Evolutionary conservation across 2,888 invertebrate species (phyloP), one percentile per base, ranked within the genome.

Genomic region (Sphaerophoria taeniata): DNA sequence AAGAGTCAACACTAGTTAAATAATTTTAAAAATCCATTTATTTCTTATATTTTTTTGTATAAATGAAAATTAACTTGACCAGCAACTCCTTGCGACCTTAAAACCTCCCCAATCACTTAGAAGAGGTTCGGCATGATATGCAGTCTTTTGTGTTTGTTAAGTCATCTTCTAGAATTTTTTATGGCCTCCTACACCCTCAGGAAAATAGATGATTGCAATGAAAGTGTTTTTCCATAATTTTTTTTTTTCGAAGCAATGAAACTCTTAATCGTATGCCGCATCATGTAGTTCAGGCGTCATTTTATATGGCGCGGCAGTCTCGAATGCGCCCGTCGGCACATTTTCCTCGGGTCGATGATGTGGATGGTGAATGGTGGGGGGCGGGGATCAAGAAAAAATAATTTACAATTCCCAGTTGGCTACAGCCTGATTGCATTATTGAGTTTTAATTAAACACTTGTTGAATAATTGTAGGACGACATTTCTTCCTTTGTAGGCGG

Each of bases 401-500:
- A 76, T 76, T 70, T 73, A 56, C 77, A 56, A 24, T 31, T 70
- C 73, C 39, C 63, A 69, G 82, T 73, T 77, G 82, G 72, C 69
- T 73, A 3, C n/a, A 36, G 61, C 56, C 51, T 77, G 72, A 77
- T 77, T 77, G 82, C 69, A 78, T 70, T 24, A 83, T 78, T 83
- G 73, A 74, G 70, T 73, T 83, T 78, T 74, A 74, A 83, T 77
- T 82, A 70, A 77, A 77, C 73, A 77, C 73, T 82, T 77, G 63
- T 69, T 63, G 69, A 61, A 47, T 63, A 14, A 14, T 63, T 47
- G 14, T 14, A 33, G 2, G 45, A 7, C 14, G 11, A 0, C 6
- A 31, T 0, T 16, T 12, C 24, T 24, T 24, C 2, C 24, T 51
- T 12, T 51, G 51, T 65, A 65, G 16, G 65, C 24, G 51, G 3